phyloP scores from a whole-genome alignment of 35 echinoderm and acorn worm genomes.

The Holothuria glaberrima region DNA sequence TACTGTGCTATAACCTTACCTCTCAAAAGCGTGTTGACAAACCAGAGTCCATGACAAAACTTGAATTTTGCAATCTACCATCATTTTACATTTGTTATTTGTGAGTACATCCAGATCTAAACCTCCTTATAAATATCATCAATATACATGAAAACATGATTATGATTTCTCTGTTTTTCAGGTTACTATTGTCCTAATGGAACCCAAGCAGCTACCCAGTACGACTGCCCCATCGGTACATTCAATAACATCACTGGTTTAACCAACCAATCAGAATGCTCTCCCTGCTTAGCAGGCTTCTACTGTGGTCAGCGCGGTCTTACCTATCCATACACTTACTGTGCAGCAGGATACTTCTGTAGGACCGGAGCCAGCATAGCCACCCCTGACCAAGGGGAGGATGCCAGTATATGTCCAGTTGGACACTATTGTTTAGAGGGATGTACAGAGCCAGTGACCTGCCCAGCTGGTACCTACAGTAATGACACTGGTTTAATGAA shows the following conservation, averaged over 20 bases:
- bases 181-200: slow-evolving; percentile 91
- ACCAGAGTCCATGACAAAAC: no score
- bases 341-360: slow-evolving; percentile 91
- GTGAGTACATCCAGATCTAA: no score
- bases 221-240: slow-evolving; percentile 89
- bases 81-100: no score
- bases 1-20: no score
- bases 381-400: slow-evolving; percentile 77
- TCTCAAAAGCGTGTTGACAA: no score
- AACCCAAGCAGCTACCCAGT: slow-evolving; percentile 73
- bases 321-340: slow-evolving; percentile 83
- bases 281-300: slow-evolving; percentile 91
- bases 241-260: slow-evolving; percentile 97
- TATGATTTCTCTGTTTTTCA: slow-evolving; percentile 16
- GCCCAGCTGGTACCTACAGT: slow-evolving; percentile 89
- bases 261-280: slow-evolving; percentile 73
- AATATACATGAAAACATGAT: no score
- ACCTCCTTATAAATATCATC: no score
- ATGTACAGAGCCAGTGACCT: slow-evolving; percentile 77
- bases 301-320: slow-evolving; percentile 93
- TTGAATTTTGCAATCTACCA: no score
- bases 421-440: slow-evolving; percentile 90
- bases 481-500: slow-evolving; percentile 88
- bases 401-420: slow-evolving; percentile 81
- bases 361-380: slow-evolving; percentile 66